Evolutionary conservation across 2,888 invertebrate genomes (phyloP).

Genomic region (Coleophora flavipennella): DNA sequence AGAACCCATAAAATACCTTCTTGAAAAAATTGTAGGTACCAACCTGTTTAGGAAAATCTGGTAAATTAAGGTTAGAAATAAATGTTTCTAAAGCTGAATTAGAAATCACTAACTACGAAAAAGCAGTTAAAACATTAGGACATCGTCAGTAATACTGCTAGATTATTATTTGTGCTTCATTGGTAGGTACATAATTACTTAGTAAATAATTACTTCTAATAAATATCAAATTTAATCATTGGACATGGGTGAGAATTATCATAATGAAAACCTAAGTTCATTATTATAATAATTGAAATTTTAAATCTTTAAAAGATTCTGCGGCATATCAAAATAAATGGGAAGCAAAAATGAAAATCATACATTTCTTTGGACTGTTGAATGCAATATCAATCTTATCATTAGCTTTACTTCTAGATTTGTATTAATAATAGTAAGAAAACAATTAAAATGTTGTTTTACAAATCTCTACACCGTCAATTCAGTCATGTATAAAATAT

Average conservation of each 20-base stretch:
- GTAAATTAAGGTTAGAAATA: too few relatives aligned
- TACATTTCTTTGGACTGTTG: not conserved
- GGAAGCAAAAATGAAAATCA: not conserved
- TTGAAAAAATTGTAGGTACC: too few relatives aligned
- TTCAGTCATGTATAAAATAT: constrained; percentile 60
- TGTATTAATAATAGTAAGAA: constrained; percentile 28
- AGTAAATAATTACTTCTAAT: too few relatives aligned
- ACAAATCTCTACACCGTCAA: constrained; percentile 69
- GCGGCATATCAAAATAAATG: not conserved
- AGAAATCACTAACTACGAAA: too few relatives aligned
- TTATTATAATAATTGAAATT: constrained; percentile 7
- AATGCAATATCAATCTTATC: constrained; percentile 11
- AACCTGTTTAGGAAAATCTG: too few relatives aligned
- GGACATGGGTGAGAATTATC: constrained; percentile 72
- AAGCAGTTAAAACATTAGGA: too few relatives aligned
- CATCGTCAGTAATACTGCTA: too few relatives aligned
- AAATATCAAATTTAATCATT: constrained; percentile 22
- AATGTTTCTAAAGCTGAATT: too few relatives aligned
- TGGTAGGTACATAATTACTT: not conserved
- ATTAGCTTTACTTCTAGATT: constrained; percentile 44
- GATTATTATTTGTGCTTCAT: too few relatives aligned
- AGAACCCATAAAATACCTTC: not conserved
- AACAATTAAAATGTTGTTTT: constrained; percentile 44
- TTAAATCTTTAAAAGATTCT: too few relatives aligned
- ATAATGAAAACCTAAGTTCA: constrained; percentile 17